phyloP scores from a whole-genome alignment of 2,113 vertebrate genomes.

The Acinonyx jubatus region DNA sequence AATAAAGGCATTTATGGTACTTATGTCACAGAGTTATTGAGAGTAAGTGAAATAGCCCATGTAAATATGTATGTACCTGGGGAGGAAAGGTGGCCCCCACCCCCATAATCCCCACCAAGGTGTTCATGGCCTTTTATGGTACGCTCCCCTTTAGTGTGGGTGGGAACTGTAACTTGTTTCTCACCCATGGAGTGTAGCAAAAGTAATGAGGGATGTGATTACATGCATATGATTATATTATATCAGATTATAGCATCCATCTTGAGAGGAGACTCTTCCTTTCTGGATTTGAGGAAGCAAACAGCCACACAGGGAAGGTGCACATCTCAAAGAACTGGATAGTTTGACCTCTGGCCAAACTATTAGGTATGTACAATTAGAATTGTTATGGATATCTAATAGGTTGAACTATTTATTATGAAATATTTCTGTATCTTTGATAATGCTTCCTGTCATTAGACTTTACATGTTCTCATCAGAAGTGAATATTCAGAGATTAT shows the following conservation, averaged over 20 bases:
- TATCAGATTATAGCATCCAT: rapidly evolving
- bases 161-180: neutral
- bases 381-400: neutral
- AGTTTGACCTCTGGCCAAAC: neutral
- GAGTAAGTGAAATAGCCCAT: neutral
- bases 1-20: neutral
- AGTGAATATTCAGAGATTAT: neutral
- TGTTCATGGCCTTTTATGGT: neutral
- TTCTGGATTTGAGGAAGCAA: neutral
- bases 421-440: neutral
- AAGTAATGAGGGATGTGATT: neutral
- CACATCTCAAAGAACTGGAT: neutral
- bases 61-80: neutral
- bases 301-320: neutral
- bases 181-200: neutral
- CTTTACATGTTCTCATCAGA: neutral
- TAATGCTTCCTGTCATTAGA: neutral
- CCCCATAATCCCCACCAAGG: neutral
- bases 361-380: neutral
- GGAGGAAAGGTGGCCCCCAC: neutral
- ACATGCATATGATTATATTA: neutral
- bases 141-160: neutral
- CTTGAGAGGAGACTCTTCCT: neutral
- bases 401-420: neutral
- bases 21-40: neutral